Conservation (phyloP, 2,797 vertebrate genomes). For the Coregonus sp. region DNA sequence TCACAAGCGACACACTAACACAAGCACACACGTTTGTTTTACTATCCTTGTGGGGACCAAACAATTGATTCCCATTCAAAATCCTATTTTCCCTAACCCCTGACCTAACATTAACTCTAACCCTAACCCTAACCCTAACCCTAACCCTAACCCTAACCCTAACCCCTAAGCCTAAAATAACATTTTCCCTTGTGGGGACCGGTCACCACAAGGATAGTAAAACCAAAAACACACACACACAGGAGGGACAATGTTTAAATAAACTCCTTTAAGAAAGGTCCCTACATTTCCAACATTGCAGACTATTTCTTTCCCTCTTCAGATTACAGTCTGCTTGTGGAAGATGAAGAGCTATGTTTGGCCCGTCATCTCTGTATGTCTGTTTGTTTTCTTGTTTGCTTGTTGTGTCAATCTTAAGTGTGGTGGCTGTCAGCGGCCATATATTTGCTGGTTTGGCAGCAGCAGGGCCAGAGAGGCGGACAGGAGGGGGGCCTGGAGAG, state of each 20-base stretch:
- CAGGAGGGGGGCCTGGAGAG: neutral
- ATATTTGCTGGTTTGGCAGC: conserved; percentile 37
- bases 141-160: neutral
- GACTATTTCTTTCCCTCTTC: neutral
- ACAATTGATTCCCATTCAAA: no score
- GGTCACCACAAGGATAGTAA: no score
- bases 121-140: no score
- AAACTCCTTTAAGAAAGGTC: neutral
- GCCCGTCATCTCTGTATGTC: neutral
- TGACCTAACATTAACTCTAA: no score
- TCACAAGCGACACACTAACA: conserved; percentile 51
- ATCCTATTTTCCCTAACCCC: no score
- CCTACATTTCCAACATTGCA: neutral
- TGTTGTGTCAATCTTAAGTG: neutral
- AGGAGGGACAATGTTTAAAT: neutral
- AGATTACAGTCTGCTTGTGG: neutral
- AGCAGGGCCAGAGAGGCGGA: conserved; percentile 40
- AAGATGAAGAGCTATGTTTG: conserved; percentile 5
- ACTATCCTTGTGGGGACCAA: no score
- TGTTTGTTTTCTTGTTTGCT: conserved; percentile 20
- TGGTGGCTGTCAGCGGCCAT: conserved; percentile 11
- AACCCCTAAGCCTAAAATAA: neutral
- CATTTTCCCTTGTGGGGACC: no score
- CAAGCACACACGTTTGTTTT: conserved; percentile 53
- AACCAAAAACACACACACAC: conserved; percentile 6